Evolutionary conservation across 2,888 invertebrate genomes (phyloP).

Genomic region (Abrostola triplasia): DNA sequence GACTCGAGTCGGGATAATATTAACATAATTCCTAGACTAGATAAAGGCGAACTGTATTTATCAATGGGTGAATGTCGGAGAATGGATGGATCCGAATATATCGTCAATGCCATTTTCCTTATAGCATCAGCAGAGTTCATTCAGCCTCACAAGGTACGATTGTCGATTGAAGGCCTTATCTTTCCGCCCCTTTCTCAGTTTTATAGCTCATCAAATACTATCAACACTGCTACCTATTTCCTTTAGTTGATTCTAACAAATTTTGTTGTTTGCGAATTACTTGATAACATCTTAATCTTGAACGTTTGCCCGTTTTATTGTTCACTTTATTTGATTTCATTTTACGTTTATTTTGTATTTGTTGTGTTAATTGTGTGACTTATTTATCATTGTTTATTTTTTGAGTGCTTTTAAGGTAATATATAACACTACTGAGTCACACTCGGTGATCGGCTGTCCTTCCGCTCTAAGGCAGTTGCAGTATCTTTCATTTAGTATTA

Average conservation of each 20-base stretch:
- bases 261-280: conserved; percentile 24
- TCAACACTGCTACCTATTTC: conserved; percentile 38
- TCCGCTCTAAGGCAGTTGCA: conserved; percentile 11
- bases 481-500: conserved; percentile 19
- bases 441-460: too few species aligned
- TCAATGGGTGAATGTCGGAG: conserved; percentile 20
- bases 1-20: background rate
- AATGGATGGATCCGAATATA: conserved; percentile 28
- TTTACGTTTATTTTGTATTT: conserved; percentile 2
- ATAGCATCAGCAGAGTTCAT: conserved; percentile 51
- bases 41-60: conserved; percentile 16
- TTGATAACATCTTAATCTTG: conserved; percentile 10
- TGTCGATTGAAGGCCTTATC: conserved; percentile 42
- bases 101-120: conserved; percentile 44
- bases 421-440: too few species aligned
- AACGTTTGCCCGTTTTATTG: background rate
- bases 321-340: conserved; percentile 2
- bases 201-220: conserved; percentile 38
- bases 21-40: conserved; percentile 2
- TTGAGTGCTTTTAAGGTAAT: background rate
- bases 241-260: conserved; percentile 25
- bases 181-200: conserved; percentile 31
- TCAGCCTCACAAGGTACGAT: conserved; percentile 21
- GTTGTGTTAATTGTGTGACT: background rate
- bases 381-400: background rate